Evolutionary conservation across 2,113 vertebrate genomes (phyloP).

Genomic region (Caretta caretta): DNA sequence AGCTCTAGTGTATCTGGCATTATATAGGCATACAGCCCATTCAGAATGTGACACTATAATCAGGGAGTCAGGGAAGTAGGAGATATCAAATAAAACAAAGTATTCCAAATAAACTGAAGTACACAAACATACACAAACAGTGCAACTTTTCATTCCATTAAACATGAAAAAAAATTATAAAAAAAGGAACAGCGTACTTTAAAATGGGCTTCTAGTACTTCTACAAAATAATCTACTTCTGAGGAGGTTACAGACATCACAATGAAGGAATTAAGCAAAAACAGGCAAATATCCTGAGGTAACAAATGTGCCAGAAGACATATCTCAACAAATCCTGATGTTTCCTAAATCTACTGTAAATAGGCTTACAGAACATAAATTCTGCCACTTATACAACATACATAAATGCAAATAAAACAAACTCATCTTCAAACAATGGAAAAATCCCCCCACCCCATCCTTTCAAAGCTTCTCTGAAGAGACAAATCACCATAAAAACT

Average conservation of each 20-base stretch:
- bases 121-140: neutral
- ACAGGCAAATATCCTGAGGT: neutral
- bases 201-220: neutral
- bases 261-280: conserved; percentile 12
- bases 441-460: neutral
- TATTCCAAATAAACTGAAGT: neutral
- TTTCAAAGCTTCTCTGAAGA: conserved; percentile 7
- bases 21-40: neutral
- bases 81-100: too few species aligned
- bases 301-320: neutral
- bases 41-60: neutral
- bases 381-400: neutral
- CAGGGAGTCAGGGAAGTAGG: too few species aligned
- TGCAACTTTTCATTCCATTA: neutral
- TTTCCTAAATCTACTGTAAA: conserved; percentile 5
- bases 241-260: neutral
- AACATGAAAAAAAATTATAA: neutral
- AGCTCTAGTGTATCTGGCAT: neutral
- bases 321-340: neutral
- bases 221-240: neutral
- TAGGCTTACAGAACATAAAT: neutral
- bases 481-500: conserved; percentile 15
- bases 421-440: conserved; percentile 25
- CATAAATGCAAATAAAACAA: conserved; percentile 30
- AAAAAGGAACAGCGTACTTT: neutral